These are phyloP conservation scores for Andrena dorsata DNA, from an alignment of 2,888 invertebrate genomes.

Conservation along the genomic window DNA sequence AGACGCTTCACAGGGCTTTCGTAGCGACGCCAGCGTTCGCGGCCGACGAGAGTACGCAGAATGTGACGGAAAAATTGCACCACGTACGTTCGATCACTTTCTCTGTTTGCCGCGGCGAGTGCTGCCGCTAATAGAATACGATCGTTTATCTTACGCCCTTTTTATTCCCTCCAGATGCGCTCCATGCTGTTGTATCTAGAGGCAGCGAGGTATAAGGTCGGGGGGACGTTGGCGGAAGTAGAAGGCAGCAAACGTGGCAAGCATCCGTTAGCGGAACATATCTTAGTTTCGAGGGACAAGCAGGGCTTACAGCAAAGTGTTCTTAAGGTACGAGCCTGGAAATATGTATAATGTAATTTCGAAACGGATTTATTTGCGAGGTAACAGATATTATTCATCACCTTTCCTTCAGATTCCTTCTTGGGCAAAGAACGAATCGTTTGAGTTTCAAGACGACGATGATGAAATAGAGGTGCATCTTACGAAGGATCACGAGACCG, in stretches of 20 bases:
- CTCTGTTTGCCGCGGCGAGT: not conserved
- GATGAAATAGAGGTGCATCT: slow-evolving; percentile 78
- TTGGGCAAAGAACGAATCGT: slow-evolving; percentile 90
- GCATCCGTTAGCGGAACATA: slow-evolving; percentile 94
- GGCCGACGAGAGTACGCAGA: slow-evolving; percentile 95
- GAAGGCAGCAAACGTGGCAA: slow-evolving; percentile 92
- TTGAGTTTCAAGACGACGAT: slow-evolving; percentile 83
- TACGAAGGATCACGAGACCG: slow-evolving; percentile 78
- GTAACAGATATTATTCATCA: too few relatives aligned
- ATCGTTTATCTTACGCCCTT: not conserved
- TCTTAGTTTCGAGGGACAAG: slow-evolving; percentile 95
- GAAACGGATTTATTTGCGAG: not conserved
- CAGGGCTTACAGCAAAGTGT: slow-evolving; percentile 95
- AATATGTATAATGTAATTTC: not conserved
- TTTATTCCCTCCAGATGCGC: slow-evolving; percentile 89
- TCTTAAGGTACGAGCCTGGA: slow-evolving; percentile 87
- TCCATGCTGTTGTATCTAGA: slow-evolving; percentile 97
- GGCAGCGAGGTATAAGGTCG: slow-evolving; percentile 95
- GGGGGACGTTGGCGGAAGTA: slow-evolving; percentile 92
- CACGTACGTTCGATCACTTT: slow-evolving; percentile 88
- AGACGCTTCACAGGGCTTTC: slow-evolving; percentile 95
- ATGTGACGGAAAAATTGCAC: slow-evolving; percentile 95
- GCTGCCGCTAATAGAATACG: not conserved
- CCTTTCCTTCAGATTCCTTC: slow-evolving; percentile 88
- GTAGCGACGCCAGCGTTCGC: slow-evolving; percentile 94